Evolutionary conservation across 35 echinoderm and acorn worm genomes (phyloP).

Genomic region (Hemicentrotus pulcherrimus): DNA sequence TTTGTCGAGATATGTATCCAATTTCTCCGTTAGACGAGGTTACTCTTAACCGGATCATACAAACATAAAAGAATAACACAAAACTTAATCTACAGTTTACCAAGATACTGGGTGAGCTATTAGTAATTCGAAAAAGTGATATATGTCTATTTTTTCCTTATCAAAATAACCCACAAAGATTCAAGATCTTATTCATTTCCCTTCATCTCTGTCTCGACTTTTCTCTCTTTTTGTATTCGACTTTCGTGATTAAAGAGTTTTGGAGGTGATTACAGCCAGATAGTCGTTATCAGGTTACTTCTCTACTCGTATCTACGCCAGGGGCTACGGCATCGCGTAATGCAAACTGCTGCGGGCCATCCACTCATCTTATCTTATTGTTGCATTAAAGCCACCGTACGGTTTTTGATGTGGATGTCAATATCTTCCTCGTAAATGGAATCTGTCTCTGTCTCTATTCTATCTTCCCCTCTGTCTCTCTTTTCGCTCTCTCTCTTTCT

Average conservation of each 20-base stretch:
- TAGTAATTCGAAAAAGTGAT: not conserved
- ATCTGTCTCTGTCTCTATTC: not conserved
- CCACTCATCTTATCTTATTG: conserved; percentile 21
- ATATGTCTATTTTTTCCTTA: not conserved
- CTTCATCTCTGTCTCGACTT: not conserved
- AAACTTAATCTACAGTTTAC: not conserved
- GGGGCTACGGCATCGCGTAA: not conserved
- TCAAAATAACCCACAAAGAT: not conserved
- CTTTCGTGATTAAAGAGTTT: conserved; percentile 38
- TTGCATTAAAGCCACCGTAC: conserved; percentile 21
- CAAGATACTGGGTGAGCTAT: not conserved
- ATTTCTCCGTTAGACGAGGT: not conserved
- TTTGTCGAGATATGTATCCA: not conserved
- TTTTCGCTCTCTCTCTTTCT: not conserved
- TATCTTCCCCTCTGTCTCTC: not conserved
- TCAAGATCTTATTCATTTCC: not conserved
- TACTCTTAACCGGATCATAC: not conserved
- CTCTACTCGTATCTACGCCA: not conserved
- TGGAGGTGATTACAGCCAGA: conserved; percentile 9
- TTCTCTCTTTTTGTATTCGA: not conserved
- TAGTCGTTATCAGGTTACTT: conserved; percentile 13
- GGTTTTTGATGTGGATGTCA: not conserved
- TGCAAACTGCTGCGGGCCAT: conserved; percentile 28
- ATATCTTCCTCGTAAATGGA: not conserved
- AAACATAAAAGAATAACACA: not conserved